Base-by-base conservation (phyloP, 2,113 vertebrate genomes). In the Myotis yumanensis region DNA sequence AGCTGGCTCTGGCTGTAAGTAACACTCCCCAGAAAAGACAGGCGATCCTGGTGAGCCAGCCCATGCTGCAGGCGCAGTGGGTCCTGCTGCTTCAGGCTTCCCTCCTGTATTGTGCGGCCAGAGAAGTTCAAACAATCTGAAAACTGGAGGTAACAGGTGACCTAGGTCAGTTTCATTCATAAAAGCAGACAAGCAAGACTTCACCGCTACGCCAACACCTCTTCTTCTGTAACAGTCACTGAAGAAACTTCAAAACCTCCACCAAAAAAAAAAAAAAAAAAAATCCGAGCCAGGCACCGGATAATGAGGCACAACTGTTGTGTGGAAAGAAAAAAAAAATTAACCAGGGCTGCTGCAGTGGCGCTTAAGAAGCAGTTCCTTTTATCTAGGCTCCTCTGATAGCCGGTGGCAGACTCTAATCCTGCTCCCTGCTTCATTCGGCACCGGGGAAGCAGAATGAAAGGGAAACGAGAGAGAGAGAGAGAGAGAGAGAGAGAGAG, bases 141-240 rank as follows among this genome's bases (percentile, higher is more conserved):
- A 98, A 99, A 98, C 98, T 98, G 98, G 98, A 98, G 98, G 98
- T 98, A 98, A 98, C 98, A 98, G 98, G 97, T 98, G 98, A 98
- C 97, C 97, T 97, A 98, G 98, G 98, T 98, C 98, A 98, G 97
- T 98, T 97, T 98, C 97, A 98, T 97, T 97, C 97, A 97, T 97
- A 98, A 97, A 96, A 69, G 93, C 95, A 72, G 96, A 95, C 86
- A 94, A 97, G 96, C 95, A 96, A 87, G 85, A 95, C 90, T 95
- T 92, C 96, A 68, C 79, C 89, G 96, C 93, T 92, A 93, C 88
- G 79, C 92, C 73, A 81, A 83, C 86, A 95, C 93, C 97, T 98
- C 96, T 96, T 94, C 96, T 97, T 97, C 95, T 89, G 85, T 71
- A 94, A 82, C 93, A 94, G 97, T 91, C 97, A 96, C 81, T 93